These are phyloP conservation scores for Marmota monax DNA, from an alignment of 2,113 vertebrate species.

Conservation along the genomic window DNA sequence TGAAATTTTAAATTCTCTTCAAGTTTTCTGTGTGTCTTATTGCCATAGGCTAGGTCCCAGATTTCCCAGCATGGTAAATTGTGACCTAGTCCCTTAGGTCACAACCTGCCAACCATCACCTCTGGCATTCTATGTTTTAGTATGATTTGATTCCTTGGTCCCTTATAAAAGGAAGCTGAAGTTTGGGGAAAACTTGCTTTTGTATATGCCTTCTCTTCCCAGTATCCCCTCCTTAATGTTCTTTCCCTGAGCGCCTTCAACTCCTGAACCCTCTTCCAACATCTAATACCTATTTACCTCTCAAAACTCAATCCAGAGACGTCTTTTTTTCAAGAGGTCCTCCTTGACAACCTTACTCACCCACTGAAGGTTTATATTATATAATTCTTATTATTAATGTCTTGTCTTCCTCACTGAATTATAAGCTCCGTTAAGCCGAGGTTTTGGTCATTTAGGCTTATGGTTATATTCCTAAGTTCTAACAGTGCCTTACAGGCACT, in stretches of 20 bases:
- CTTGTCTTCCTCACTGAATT: neutral
- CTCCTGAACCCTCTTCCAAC: neutral
- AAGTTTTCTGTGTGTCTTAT: constrained; percentile 47
- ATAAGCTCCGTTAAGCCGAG: neutral
- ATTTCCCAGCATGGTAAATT: constrained; percentile 44
- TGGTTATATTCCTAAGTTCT: neutral
- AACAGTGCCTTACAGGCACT: neutral
- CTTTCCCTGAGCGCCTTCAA: neutral
- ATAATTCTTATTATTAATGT: neutral
- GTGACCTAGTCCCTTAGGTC: constrained; percentile 29
- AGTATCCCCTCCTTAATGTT: neutral
- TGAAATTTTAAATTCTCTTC: constrained; percentile 50
- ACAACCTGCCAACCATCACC: neutral
- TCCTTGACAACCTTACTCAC: neutral
- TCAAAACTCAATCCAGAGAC: neutral
- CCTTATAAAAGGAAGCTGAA: constrained; percentile 18
- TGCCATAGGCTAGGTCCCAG: constrained; percentile 4
- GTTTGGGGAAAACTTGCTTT: constrained; percentile 37
- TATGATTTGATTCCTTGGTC: constrained; percentile 41
- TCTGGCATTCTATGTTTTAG: neutral
- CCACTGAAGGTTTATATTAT: neutral
- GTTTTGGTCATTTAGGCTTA: constrained; percentile 24
- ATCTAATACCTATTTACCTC: neutral
- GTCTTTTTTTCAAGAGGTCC: neutral
- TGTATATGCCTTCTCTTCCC: constrained; percentile 39